Conservation (phyloP, 2,113 vertebrate genomes). For the Podilymbus podiceps region DNA sequence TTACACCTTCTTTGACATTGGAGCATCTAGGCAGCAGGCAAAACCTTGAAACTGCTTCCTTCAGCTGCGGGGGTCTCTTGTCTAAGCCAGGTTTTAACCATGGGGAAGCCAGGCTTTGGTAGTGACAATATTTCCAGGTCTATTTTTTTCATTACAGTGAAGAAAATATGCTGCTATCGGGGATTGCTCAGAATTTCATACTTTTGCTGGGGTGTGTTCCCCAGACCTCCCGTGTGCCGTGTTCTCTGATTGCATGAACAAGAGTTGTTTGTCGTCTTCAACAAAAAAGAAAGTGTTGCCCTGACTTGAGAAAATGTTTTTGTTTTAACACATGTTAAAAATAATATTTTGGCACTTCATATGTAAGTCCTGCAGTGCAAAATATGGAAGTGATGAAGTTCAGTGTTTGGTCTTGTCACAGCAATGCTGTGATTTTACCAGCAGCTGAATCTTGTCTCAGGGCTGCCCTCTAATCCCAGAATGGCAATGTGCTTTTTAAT, state of each 20-base stretch:
- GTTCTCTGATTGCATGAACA: background rate
- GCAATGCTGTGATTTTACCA: background rate
- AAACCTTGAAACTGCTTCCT: background rate
- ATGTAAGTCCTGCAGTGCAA: background rate
- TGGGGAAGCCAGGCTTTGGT: background rate
- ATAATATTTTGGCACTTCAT: background rate
- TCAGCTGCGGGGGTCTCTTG: background rate
- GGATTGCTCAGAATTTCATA: background rate
- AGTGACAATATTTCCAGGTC: background rate
- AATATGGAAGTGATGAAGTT: background rate
- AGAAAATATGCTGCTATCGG: background rate
- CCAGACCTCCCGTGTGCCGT: background rate
- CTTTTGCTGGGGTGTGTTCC: fast-evolving
- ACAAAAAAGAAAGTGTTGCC: background rate
- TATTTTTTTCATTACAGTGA: background rate
- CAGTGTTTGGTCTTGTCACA: background rate
- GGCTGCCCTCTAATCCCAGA: background rate
- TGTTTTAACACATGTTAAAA: background rate
- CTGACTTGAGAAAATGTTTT: background rate
- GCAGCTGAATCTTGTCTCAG: background rate
- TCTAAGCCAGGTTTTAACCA: fast-evolving
- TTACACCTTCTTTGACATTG: background rate
- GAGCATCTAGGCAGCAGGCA: background rate
- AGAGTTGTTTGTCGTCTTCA: background rate
- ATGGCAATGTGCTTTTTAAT: background rate